Evolutionary conservation across 2,888 invertebrate genomes (phyloP), one percentile per base, ranked within the genome.

Genomic region (Caenorhabditis parvicauda): DNA sequence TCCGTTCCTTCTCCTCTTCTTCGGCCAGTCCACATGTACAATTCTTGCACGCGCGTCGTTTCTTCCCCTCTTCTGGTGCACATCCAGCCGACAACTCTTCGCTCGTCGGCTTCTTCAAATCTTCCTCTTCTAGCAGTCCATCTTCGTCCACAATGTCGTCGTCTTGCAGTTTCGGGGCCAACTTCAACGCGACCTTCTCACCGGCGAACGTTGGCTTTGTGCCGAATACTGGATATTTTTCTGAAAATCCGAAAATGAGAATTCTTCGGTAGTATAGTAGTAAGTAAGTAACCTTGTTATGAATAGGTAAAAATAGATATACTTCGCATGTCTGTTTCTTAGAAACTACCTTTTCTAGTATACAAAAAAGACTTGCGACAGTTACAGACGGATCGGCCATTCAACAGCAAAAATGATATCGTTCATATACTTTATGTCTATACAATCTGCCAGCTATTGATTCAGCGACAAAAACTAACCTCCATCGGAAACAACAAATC

Each of bases 1-100:
- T 59, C 38, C 78, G 79, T 81, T 89, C 89, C 7, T 85, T 86
- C 45, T 87, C 88, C 50, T 95, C 83, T 83, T 95, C 92, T 71
- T 96, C 95, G 2, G 95, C 95, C 57, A 99, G 85, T 0, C 98
- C 98, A 83, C 98, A 99, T 1, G 90, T 88, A 82, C 98, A 99
- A 83, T 98, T 90, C 74, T 96, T 64, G 50, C 64, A 70, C 2
- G 64, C 59, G 12, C 68, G 22, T 7, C 55, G 51, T 43, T 70
- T 67, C 63, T 67, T 70, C 48, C 51, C 51, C 7, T 51, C 64
- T 9, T 55, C 62, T 1, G 56, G 54, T 44, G 47, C 66, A 51
- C 67, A 70, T 21, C 46, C 64, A 28, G 63, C 70, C 46, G 32
- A 39, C n/a, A 69, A 39, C 12, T 89, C 88, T 19, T 87, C 84